These are phyloP conservation scores for Promerops cafer DNA, from an alignment of 2,113 vertebrate genomes.

Conservation along the genomic window DNA sequence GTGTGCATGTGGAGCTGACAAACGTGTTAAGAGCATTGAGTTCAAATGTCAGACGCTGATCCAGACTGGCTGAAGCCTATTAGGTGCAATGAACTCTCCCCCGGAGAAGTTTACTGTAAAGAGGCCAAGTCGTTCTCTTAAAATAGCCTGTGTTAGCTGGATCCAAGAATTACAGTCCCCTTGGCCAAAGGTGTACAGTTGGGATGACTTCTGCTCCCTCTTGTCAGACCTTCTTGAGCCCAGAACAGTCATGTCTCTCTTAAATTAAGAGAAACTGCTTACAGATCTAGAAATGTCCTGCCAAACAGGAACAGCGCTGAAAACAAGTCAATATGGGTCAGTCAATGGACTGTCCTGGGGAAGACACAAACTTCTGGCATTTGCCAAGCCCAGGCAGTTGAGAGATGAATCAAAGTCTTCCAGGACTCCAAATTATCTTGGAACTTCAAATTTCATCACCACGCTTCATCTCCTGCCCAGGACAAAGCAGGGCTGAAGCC, in stretches of 20 bases:
- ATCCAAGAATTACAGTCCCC: constrained; percentile 63
- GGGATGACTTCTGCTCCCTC: constrained; percentile 42
- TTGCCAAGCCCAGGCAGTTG: constrained; percentile 1
- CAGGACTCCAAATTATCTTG: constrained; percentile 4
- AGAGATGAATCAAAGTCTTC: constrained; percentile 28
- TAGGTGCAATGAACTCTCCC: constrained; percentile 59
- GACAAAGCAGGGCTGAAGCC: not conserved
- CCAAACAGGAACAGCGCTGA: constrained; percentile 18
- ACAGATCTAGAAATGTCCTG: constrained; percentile 34
- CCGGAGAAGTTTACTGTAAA: constrained; percentile 47
- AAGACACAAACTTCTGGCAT: not conserved
- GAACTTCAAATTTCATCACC: constrained; percentile 14
- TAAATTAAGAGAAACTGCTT: constrained; percentile 51
- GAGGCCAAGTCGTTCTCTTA: constrained; percentile 48
- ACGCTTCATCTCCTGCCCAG: not conserved
- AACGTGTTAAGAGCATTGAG: not conserved
- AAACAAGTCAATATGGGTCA: constrained; percentile 39
- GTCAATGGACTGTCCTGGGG: not conserved
- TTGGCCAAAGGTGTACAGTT: constrained; percentile 62
- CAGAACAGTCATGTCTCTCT: constrained; percentile 36
- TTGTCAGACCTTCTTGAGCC: constrained; percentile 50
- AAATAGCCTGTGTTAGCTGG: constrained; percentile 52
- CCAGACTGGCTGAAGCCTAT: not conserved
- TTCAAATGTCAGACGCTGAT: constrained; percentile 12
- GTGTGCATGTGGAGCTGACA: not conserved